Evolutionary conservation across 2,888 invertebrate genomes (phyloP).

Genomic region (Drosophila flavopinicola): DNA sequence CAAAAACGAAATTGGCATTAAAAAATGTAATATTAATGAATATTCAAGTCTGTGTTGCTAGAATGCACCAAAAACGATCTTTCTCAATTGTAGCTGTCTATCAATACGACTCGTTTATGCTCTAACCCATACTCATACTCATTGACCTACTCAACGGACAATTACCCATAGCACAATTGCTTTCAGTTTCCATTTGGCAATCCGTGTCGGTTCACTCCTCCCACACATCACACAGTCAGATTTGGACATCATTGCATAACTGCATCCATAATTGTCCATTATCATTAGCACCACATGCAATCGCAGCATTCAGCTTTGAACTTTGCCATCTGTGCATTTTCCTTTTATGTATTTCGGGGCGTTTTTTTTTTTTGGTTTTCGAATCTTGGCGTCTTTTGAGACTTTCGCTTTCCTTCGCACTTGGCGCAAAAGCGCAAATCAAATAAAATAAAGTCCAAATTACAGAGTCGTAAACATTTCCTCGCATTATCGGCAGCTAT

Average conservation of each 20-base stretch:
- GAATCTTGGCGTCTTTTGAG: neutral
- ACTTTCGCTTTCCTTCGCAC: conserved; percentile 70
- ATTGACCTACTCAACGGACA: conserved; percentile 21
- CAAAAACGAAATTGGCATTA: too few relatives aligned
- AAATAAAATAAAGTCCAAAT: conserved; percentile 77
- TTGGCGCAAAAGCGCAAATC: conserved; percentile 59
- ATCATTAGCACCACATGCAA: conserved; percentile 70
- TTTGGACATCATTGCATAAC: conserved; percentile 51
- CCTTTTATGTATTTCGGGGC: neutral
- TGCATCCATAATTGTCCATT: conserved; percentile 54
- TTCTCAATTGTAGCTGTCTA: too few relatives aligned
- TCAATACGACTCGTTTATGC: neutral
- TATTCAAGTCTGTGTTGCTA: too few relatives aligned
- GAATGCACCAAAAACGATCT: too few relatives aligned
- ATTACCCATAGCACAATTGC: conserved; percentile 12
- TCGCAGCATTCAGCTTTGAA: conserved; percentile 49
- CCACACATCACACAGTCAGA: neutral
- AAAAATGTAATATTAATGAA: too few relatives aligned
- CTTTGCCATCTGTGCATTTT: conserved; percentile 50
- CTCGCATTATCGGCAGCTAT: conserved; percentile 78
- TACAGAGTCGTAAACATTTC: conserved; percentile 79
- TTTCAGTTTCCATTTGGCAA: conserved; percentile 28
- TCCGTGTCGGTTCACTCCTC: conserved; percentile 19
- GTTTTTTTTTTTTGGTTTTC: neutral
- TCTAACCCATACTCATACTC: neutral